phyloP scores from a whole-genome alignment of 2,888 invertebrate genomes.

The Apomyelois bistriatella region DNA sequence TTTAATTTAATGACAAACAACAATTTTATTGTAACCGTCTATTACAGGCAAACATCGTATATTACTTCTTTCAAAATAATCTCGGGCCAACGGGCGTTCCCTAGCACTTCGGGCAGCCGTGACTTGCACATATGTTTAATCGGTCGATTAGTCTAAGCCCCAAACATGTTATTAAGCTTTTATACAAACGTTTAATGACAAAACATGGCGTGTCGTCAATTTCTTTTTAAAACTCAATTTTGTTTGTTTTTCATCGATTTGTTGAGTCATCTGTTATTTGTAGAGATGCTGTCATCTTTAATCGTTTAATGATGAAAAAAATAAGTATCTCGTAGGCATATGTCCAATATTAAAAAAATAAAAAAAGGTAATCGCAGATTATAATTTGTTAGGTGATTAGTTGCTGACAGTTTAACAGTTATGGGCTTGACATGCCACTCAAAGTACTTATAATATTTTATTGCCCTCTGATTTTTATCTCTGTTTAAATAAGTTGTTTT shows the following conservation, averaged over 20 bases:
- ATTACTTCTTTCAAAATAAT: constrained; percentile 12
- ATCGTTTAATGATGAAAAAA: constrained; percentile 10
- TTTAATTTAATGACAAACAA: constrained; percentile 42
- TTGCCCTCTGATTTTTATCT: constrained; percentile 3
- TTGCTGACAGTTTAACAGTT: constrained; percentile 7
- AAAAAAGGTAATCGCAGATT: constrained; percentile 3
- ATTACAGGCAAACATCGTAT: constrained; percentile 28
- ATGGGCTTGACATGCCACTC: constrained; percentile 3
- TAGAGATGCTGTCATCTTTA: constrained; percentile 17
- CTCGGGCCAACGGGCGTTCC: constrained; percentile 23
- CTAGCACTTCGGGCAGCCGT: constrained; percentile 29
- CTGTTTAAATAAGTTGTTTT: background rate
- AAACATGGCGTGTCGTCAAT: constrained; percentile 29
- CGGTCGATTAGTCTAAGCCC: constrained; percentile 38
- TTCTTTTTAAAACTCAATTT: constrained; percentile 27
- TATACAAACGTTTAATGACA: constrained; percentile 53
- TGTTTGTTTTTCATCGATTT: constrained; percentile 26
- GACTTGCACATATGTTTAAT: constrained; percentile 44
- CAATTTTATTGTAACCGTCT: constrained; percentile 36
- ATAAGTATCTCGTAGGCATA: background rate
- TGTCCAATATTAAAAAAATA: background rate
- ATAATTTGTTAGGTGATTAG: constrained; percentile 1
- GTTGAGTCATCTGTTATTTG: constrained; percentile 23
- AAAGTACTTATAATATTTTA: constrained; percentile 6
- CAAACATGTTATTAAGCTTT: constrained; percentile 53